Evolutionary conservation across 1,140 invertebrate species (phyloP).

Genomic region (Aphelenchoides avenae): DNA sequence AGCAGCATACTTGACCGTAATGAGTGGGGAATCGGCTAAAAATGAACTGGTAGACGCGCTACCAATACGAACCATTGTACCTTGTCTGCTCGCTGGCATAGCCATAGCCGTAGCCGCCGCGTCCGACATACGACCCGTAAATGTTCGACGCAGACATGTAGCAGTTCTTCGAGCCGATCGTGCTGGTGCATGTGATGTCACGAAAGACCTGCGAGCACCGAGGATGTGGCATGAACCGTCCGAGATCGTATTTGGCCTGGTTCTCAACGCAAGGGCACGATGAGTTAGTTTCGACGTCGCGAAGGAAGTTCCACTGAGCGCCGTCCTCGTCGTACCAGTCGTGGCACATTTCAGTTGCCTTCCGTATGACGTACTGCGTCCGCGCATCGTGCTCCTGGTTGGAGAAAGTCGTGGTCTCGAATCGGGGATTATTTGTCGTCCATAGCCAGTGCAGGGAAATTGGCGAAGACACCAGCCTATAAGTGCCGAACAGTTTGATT

Average conservation of each 20-base stretch:
- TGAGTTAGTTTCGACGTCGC: slow-evolving; percentile 57
- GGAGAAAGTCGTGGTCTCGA: slow-evolving; percentile 45
- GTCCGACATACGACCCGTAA: slow-evolving; percentile 47
- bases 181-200: slow-evolving; percentile 57
- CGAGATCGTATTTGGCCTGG: slow-evolving; percentile 53
- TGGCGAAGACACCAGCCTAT: slow-evolving; percentile 53
- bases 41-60: slow-evolving; percentile 20
- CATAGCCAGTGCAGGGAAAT: slow-evolving; percentile 58
- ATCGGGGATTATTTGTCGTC: slow-evolving; percentile 55
- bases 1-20: slow-evolving; percentile 59
- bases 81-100: slow-evolving; percentile 38
- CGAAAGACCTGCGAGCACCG: slow-evolving; percentile 57
- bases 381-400: slow-evolving; percentile 42
- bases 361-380: slow-evolving; percentile 45
- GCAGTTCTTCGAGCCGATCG: slow-evolving; percentile 57
- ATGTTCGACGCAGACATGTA: slow-evolving; percentile 56
- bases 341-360: slow-evolving; percentile 58
- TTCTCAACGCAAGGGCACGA: slow-evolving; percentile 58
- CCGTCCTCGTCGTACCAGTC: slow-evolving; percentile 59
- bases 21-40: slow-evolving; percentile 57
- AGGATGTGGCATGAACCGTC: slow-evolving; percentile 60
- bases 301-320: slow-evolving; percentile 47
- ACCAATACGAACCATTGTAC: slow-evolving; percentile 14
- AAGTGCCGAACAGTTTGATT: slow-evolving; percentile 1
- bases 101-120: slow-evolving; percentile 19